A percentile compares a stretch with the other conserved stretches of the same genome.
These are phyloP conservation scores for Dichetophora obliterata DNA, from an alignment of 2,888 invertebrate genomes.

Conservation along the genomic window DNA sequence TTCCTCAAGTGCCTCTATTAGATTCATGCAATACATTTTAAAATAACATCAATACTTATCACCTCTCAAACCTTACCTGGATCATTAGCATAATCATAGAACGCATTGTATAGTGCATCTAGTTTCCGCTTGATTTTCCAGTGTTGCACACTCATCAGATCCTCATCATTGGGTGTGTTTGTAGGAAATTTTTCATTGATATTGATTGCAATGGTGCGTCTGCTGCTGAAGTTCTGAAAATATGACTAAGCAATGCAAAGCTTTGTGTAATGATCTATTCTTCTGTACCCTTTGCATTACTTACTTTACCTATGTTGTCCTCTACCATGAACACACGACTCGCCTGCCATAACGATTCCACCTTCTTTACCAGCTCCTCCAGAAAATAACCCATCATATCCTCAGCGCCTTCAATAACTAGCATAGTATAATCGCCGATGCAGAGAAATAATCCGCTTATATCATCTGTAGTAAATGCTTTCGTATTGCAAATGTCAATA, in stretches of 20 bases:
- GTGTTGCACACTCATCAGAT: slow-evolving; percentile 60
- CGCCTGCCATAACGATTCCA: slow-evolving; percentile 50
- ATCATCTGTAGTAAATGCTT: slow-evolving; percentile 53
- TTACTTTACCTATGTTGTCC: slow-evolving; percentile 57
- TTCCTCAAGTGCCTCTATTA: background rate
- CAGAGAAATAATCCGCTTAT: slow-evolving; percentile 56
- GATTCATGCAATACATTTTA: background rate
- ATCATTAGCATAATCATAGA: background rate
- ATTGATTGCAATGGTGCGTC: slow-evolving; percentile 53
- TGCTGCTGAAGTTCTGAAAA: slow-evolving; percentile 53
- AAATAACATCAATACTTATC: background rate
- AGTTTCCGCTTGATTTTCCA: slow-evolving; percentile 57
- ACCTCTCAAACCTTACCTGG: background rate
- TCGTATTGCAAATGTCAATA: slow-evolving; percentile 36
- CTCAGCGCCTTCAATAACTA: slow-evolving; percentile 61
- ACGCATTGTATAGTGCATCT: slow-evolving; percentile 44
- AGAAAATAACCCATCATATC: slow-evolving; percentile 59
- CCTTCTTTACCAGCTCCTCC: slow-evolving; percentile 41
- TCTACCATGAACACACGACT: slow-evolving; percentile 59
- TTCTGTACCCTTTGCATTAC: background rate
- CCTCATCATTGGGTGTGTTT: slow-evolving; percentile 58
- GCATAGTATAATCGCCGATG: slow-evolving; percentile 57
- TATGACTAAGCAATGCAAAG: slow-evolving; percentile 48
- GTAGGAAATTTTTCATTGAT: slow-evolving; percentile 62
- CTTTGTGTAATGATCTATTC: background rate